These are phyloP conservation scores for Scaptomyza parva DNA, from an alignment of 2,888 invertebrate genomes.

Conservation along the genomic window DNA sequence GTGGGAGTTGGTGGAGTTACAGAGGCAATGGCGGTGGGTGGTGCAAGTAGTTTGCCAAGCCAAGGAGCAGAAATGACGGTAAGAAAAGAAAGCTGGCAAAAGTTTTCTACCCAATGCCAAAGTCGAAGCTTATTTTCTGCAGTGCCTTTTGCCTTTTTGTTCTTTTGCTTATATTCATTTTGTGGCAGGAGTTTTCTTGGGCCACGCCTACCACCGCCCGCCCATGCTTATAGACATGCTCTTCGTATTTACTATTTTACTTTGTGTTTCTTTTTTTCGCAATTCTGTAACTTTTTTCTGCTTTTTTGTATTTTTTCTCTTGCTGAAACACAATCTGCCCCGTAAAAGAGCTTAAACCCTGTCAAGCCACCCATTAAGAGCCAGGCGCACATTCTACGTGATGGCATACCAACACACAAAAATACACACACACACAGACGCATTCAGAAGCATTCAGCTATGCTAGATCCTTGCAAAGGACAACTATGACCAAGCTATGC, in stretches of 20 bases:
- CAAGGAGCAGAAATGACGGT: conserved; percentile 54
- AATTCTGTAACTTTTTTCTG: conserved; percentile 5
- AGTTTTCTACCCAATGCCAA: conserved; percentile 67
- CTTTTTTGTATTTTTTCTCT: conserved; percentile 30
- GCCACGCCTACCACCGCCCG: conserved; percentile 17
- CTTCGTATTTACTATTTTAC: conserved; percentile 18
- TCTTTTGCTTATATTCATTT: conserved; percentile 46
- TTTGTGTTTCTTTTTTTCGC: conserved; percentile 6
- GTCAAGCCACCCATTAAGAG: conserved; percentile 81
- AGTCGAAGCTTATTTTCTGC: conserved; percentile 78
- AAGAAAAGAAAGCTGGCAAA: conserved; percentile 67
- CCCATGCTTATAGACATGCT: conserved; percentile 4
- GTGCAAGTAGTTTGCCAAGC: conserved; percentile 14
- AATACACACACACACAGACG: conserved; percentile 33
- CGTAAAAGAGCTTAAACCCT: conserved; percentile 81
- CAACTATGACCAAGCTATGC: conserved; percentile 74
- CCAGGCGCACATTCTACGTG: conserved; percentile 76
- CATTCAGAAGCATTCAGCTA: background rate
- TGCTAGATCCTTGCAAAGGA: conserved; percentile 62
- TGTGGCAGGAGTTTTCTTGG: conserved; percentile 47
- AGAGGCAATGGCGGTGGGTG: background rate
- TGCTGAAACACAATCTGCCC: conserved; percentile 78
- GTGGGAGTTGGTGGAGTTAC: background rate
- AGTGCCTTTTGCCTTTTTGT: conserved; percentile 67
- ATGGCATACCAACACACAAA: conserved; percentile 70